Base-by-base conservation (phyloP, 1,140 invertebrate species). In the Drosophila ogumai region DNA sequence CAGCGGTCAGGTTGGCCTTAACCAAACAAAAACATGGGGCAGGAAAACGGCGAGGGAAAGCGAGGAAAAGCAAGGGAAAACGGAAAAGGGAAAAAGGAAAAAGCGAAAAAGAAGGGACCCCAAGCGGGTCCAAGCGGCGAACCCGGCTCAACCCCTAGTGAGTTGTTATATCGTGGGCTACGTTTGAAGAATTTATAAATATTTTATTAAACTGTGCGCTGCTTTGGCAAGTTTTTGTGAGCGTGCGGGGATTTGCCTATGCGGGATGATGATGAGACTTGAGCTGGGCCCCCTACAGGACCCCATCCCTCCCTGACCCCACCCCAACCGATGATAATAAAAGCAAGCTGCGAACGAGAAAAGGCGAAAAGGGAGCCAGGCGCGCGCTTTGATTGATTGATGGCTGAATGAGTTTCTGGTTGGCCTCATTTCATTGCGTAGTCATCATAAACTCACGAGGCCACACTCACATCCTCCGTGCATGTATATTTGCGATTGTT, bases 181-280 rank as follows among this genome's bases (percentile, higher is more conserved):
- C 76, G 76, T 79, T 79, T 79, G 76, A 79, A 74, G 76, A 79
- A 79, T 79, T 79, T 79, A 79, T 79, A 79, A 79, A 79, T 79
- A 79, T 79, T 79, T 79, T 79, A 79, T 79, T 79, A 79, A 79
- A 79, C 76, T 79, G 76, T 79, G 76, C 57, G 54, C 73, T 68
- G 64, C 75, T 61, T 69, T 79, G 75, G 76, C 66, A 79, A 79
- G 66, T 79, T 79, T 79, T 73, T 76, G 76, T 61, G 75, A 73
- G 76, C 76, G 75, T 78, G 75, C 75, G 66, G 75, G 76, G 76
- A 79, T 79, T 79, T 79, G 76, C 76, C 75, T 78, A 78, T 69
- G 75, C 65, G 56, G 73, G 75, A 71, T 79, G 76, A 79, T 79
- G 76, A 79, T 79, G 75, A 65, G 77, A 63, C 65, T 59, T 28